Percentiles rank a stretch among this genome's conserved stretches.
These are phyloP conservation scores for Elaphurus davidianus DNA, from an alignment of 2,113 vertebrate species.

Conservation along the genomic window DNA sequence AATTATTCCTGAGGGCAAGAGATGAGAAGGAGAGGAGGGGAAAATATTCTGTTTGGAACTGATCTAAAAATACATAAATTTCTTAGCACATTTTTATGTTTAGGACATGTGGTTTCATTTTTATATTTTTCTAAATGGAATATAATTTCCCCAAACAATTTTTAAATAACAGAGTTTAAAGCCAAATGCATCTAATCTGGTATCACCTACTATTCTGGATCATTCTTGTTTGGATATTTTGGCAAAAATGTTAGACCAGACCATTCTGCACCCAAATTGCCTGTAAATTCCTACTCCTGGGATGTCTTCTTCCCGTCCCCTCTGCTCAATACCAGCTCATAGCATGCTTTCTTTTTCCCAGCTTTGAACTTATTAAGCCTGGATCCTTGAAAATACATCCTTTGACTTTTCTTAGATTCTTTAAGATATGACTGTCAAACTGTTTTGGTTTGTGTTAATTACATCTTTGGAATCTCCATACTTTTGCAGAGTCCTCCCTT, in stretches of 20 bases:
- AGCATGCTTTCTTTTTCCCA: neutral
- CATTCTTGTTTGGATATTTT: neutral
- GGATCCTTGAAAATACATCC: neutral
- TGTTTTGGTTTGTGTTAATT: neutral
- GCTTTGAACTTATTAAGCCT: neutral
- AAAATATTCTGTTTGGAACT: neutral
- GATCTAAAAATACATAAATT: neutral
- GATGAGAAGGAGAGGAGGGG: neutral
- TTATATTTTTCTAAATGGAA: neutral
- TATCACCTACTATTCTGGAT: neutral
- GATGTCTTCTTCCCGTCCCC: neutral
- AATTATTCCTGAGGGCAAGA: neutral
- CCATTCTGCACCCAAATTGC: neutral
- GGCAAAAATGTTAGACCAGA: neutral
- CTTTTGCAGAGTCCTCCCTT: neutral
- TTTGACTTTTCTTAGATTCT: neutral
- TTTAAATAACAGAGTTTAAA: constrained; percentile 4
- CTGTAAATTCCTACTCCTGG: neutral
- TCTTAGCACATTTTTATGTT: neutral
- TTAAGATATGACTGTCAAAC: too few relatives aligned
- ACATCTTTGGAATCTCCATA: neutral
- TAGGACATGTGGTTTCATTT: neutral
- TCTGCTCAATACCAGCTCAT: too few relatives aligned
- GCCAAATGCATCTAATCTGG: neutral
- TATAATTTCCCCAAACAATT: neutral